Base-by-base conservation (phyloP, 2,888 invertebrate species). In the Eilema depressum region DNA sequence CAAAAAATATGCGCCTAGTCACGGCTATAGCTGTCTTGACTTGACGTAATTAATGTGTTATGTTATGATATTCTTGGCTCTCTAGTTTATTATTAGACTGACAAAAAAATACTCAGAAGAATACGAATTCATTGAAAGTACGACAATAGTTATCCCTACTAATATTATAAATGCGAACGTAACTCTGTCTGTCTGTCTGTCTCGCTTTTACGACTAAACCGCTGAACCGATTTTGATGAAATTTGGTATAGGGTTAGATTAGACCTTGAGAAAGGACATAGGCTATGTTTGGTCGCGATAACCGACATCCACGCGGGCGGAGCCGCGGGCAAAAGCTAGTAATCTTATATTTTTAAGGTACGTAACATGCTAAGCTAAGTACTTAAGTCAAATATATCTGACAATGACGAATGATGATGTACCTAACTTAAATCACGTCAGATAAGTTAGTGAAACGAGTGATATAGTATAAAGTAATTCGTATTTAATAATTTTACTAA, bases 31-130 rank as follows among this genome's bases (percentile, higher is more conserved):
- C 53, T n/a, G 53, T 53, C 53, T 53, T 53, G 53, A n/a, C 53
- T 53, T 53, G 53, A n/a, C n/a, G n/a, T 53, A 53, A 53, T 53
- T 53, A n/a, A 53, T 53, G 53, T 53, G 53, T 53, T 53, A 53
- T 53, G 53, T 53, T 53, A 53, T n/a, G 53, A 53, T 53, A 53
- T 53, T 53, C n/a, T 47, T 20, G 20, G 20, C 47, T 47, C 20
- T 53, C n/a, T n/a, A 53, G 53, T 53, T n/a, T 53, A 53, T 53
- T 53, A 7, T 47, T 47, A 7, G 10, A 20, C 47, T 47, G 20
- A 53, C 53, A 53, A 53, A 53, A n/a, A 53, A 53, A 20, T n/a
- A 10, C 53, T n/a, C 10, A 20, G n/a, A 53, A n/a, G 2, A 53
- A 53, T n/a, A 53, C 53, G n/a, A 53, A 53, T 53, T 53, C 53